Percentiles rank a stretch among this genome's conserved stretches.
Evolutionary conservation across 2,888 invertebrate species (phyloP).

Genomic region (Troilus luridus): DNA sequence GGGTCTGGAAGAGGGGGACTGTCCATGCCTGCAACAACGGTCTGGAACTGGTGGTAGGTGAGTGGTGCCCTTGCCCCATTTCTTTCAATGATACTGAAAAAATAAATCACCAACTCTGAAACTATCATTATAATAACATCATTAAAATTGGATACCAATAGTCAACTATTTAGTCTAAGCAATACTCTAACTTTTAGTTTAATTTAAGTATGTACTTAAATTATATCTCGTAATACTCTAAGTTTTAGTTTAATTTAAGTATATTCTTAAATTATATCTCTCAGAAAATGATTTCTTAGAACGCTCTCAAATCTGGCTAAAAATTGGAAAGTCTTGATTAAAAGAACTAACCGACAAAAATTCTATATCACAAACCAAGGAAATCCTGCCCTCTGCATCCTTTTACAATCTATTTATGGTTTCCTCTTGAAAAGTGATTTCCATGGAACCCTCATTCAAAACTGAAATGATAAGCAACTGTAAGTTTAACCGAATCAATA

Average conservation of each 20-base stretch:
- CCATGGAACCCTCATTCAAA: not conserved
- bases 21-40: constrained; percentile 82
- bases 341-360: not conserved
- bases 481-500: not conserved
- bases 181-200: not conserved
- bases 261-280: not conserved
- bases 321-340: not conserved
- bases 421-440: not conserved
- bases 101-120: not conserved
- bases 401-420: not conserved
- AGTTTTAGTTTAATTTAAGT: not conserved
- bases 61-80: constrained; percentile 87
- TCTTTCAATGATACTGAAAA: constrained; percentile 81
- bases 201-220: not conserved
- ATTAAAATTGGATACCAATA: not conserved
- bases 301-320: not conserved
- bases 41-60: constrained; percentile 90
- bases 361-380: not conserved
- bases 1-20: constrained; percentile 79
- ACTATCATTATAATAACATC: not conserved
- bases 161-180: not conserved
- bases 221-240: no score
- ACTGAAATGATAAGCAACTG: not conserved
- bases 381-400: not conserved
- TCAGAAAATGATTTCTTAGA: not conserved